Percentiles rank a stretch among this genome's conserved stretches.
Conservation (phyloP, 2,888 invertebrate genomes). For the Dynastes grantii region DNA sequence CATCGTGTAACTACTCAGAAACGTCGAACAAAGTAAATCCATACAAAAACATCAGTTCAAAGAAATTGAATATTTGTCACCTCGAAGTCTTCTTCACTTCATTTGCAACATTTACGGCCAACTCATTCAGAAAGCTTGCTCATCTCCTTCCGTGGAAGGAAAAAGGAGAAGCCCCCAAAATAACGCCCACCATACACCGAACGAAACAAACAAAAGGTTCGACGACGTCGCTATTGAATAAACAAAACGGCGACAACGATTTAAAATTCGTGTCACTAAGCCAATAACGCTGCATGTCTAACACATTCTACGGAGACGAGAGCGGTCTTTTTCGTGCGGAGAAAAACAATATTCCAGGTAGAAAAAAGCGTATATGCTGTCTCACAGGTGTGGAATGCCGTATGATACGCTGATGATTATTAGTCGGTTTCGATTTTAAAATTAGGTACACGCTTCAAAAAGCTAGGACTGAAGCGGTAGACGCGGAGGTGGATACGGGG, state of each 20-base stretch:
- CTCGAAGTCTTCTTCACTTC: too few relatives aligned
- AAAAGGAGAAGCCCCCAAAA: too few relatives aligned
- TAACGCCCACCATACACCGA: too few relatives aligned
- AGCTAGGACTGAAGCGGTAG: background rate
- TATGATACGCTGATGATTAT: slow-evolving; percentile 21
- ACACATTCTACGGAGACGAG: background rate
- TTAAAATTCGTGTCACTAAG: slow-evolving; percentile 23
- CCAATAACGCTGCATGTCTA: slow-evolving; percentile 9
- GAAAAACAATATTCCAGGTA: slow-evolving; percentile 19
- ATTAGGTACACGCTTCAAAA: slow-evolving; percentile 19
- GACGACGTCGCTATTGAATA: too few relatives aligned
- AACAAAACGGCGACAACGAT: background rate
- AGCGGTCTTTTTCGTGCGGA: slow-evolving; percentile 1
- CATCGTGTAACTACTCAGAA: too few relatives aligned
- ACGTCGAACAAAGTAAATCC: too few relatives aligned
- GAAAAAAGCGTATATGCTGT: background rate
- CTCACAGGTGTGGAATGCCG: slow-evolving; percentile 16
- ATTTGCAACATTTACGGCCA: too few relatives aligned
- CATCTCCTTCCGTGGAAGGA: too few relatives aligned
- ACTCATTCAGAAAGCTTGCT: too few relatives aligned
- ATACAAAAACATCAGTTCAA: too few relatives aligned
- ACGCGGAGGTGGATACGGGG: background rate
- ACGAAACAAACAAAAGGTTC: too few relatives aligned
- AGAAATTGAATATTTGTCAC: too few relatives aligned
- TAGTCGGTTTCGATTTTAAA: slow-evolving; percentile 31